Evolutionary conservation across 2,888 invertebrate genomes (phyloP), one percentile per base, ranked within the genome.

Genomic region (Caenorhabditis drosophilae): DNA sequence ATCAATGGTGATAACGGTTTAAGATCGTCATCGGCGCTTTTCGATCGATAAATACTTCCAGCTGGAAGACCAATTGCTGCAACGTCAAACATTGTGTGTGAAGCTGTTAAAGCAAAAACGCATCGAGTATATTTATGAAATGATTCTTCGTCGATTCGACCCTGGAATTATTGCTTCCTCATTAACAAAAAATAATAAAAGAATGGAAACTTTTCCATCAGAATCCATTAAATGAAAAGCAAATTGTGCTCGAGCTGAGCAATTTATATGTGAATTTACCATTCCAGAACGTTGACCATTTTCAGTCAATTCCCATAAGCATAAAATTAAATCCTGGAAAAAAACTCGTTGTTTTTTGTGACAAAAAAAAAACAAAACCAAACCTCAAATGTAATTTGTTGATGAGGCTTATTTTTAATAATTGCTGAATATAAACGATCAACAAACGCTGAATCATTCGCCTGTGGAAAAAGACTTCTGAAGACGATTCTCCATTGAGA

Each of bases 391-490:
- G 75, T 72, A 36, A 77, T 75, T 41, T 77, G 68, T 27, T 73
- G 70, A 15, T 72, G 73, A 7, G 70, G 61, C 27, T 73, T 73
- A 18, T 69, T 64, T 23, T 70, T 73, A 11, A 70, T 63, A 22
- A 79, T 78, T 7, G 78, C 73, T 34, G 58, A 45, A 51, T 78
- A 79, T 12, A 79, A 54, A 20, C 79, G 60, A 58, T 79, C 79
- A 0, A 76, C 77, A 47, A 78, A 79, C 6, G 66, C 59, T 31
- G 78, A 76, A 49, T 78, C 76, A 20, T 70, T 64, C 15, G 79
- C 71, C 38, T 75, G 70, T 20, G 78, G 77, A 58, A 79, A 80
- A 11, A 80, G 56, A 16, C 67, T 59, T n/a, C 75, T 57, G 54
- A 78, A 76, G 9, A 80, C 69, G 22, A 68, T 69, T 7, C 78